Evolutionary conservation across 2,797 vertebrate genomes (phyloP).

Genomic region (Salmo trutta): DNA sequence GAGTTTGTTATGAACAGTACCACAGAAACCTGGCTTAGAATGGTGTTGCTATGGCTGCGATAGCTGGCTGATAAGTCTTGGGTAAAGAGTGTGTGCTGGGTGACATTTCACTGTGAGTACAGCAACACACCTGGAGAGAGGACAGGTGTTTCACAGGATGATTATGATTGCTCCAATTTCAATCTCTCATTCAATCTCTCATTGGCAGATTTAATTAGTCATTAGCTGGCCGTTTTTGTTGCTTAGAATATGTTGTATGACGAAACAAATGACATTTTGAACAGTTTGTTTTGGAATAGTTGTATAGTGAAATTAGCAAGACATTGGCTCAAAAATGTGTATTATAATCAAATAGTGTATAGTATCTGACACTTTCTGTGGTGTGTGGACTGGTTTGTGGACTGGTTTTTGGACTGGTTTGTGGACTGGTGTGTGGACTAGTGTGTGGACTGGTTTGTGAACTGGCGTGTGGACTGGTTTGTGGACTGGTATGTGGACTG

Average conservation of each 20-base stretch:
- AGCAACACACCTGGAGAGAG: constrained; percentile 25
- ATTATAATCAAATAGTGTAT: neutral
- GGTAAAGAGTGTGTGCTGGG: constrained; percentile 16
- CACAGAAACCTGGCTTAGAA: neutral
- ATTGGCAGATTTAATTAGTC: neutral
- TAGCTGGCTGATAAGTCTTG: constrained; percentile 1
- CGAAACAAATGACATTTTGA: neutral
- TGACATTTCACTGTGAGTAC: constrained; percentile 16
- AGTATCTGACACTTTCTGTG: no score
- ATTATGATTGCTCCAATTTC: neutral
- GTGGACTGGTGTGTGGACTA: no score
- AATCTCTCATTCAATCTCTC: neutral
- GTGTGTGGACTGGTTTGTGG: no score
- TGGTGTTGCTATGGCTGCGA: constrained; percentile 21
- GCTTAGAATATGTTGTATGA: neutral
- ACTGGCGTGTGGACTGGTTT: no score
- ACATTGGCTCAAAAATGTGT: neutral
- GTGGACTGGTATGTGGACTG: no score
- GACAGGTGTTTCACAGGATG: constrained; percentile 16
- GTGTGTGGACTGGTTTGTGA: no score
- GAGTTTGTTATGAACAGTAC: neutral
- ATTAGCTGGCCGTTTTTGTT: neutral
- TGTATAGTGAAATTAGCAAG: neutral
- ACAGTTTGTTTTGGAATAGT: neutral
- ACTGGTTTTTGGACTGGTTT: no score